Evolutionary conservation across 2,888 invertebrate genomes (phyloP), one percentile per base, ranked within the genome.

Genomic region (Drosophila meridionalis): DNA sequence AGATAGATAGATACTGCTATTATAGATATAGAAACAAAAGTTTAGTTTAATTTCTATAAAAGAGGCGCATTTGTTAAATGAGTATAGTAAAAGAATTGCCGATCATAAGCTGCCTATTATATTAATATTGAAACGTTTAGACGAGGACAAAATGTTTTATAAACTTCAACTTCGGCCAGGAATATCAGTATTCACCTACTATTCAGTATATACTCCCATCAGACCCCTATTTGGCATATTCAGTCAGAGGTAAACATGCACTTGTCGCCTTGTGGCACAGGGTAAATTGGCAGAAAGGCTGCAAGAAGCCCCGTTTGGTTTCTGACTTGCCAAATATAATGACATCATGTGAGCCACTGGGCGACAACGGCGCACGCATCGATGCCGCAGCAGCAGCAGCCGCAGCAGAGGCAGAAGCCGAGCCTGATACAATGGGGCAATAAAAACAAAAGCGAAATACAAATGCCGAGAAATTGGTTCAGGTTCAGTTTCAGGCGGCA

Each of bases 381-480:
- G 66, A 76, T 62, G 65, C 60, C 59, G 69, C 76, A 70, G 64
- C n/a, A 30, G 40, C 56, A 36, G 9, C 20, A 34, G 20, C 20
- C 20, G 20, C 20, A 20, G 20, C 14, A 4, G 40, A 5, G 12
- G 38, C 38, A 12, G n/a, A 2, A 47, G 69, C 76, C 67, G 62
- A 28, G 40, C 11, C 56, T 65, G 62, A 62, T 67, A 75, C 68
- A 71, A 69, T 69, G 62, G 56, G 62, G 56, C 68, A 75, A 80
- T 67, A 66, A 69, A 69, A 78, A 75, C 71, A 69, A 75, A 67
- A 80, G 76, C 73, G 76, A 73, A 70, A 70, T 60, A 74, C 75
- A 75, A 83, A 71, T 75, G 84, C 61, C 78, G 75, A 81, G 72
- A 76, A 77, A 91, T 87, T 86, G 80, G 75, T 85, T 82, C 76